Conservation (phyloP, 2,113 vertebrate genomes). For the Daboia siamensis region DNA sequence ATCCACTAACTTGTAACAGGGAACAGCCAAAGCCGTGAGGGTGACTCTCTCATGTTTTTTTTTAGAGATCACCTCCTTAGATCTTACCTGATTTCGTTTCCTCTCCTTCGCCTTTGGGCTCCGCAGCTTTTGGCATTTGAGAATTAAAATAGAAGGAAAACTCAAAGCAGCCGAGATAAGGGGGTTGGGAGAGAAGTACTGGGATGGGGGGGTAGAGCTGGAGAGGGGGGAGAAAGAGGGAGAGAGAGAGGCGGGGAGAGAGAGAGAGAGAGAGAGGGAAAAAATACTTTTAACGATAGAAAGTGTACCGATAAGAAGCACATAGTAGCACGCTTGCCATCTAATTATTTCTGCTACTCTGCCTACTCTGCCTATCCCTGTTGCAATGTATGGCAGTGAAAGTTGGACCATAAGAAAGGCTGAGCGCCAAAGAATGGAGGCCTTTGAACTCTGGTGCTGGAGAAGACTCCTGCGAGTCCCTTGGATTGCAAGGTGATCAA, state of each 20-base stretch:
- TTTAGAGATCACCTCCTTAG: background rate
- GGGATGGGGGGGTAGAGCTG: background rate
- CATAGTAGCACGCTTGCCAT: background rate
- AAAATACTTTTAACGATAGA: background rate
- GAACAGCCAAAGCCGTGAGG: background rate
- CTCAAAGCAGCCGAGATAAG: background rate
- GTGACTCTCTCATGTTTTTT: background rate
- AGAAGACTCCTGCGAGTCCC: too few species aligned
- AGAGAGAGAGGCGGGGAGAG: too few species aligned
- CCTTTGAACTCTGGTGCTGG: too few species aligned
- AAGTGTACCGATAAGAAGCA: slow-evolving; percentile 1
- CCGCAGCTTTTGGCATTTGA: background rate
- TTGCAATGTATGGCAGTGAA: too few species aligned
- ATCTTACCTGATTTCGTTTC: background rate
- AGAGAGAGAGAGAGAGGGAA: background rate
- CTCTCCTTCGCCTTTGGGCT: background rate
- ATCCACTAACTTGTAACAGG: background rate
- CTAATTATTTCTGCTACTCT: background rate
- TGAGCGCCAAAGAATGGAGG: too few species aligned
- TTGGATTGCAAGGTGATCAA: too few species aligned
- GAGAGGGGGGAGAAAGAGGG: too few species aligned
- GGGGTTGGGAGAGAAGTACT: background rate
- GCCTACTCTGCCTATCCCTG: too few species aligned
- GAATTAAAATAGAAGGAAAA: background rate
- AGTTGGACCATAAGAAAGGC: too few species aligned